Evolutionary conservation across 2,113 vertebrate genomes (phyloP), one percentile per base, ranked within the genome.

Genomic region (Carassius auratus): DNA sequence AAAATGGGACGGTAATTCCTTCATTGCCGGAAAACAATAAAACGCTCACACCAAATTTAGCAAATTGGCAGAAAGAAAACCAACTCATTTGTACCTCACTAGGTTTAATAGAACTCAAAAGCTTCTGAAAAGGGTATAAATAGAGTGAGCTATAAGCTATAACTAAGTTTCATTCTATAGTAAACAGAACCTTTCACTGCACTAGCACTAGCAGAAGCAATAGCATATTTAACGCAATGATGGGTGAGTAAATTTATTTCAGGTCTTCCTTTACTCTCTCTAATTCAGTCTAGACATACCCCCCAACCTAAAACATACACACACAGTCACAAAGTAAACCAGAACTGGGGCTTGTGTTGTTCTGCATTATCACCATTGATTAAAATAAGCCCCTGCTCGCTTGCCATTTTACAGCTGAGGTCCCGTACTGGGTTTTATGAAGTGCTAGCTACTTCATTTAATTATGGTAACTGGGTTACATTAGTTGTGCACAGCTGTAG

Each of bases 401-500:
- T n/a, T 61, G 7, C 38, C 52, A 71, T 81, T 38, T 55, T 66
- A 69, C 82, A 74, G 82, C 86, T 52, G 81, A 76, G 86, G 45
- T 38, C 19, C 59, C 4, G 61, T 76, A 64, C 45, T 77, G 64
- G 83, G 59, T 74, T 84, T 87, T 87, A 85, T 86, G 76, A 86
- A 77, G 84, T 86, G 84, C 33, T 45, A 50, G 84, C 69, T 71
- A 82, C 76, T 84, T 82, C 62, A 81, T 81, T 87, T 89, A 84
- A 89, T 87, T 86, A 84, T 21, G 52, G 84, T 84, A 87, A 86
- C 81, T 76, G 50, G 57, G 76, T 86, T 86, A 57, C 84, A 89
- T 87, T 88, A 84, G 81, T 33, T 62, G 61, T 73, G 86, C 71
- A 57, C 84, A 77, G 88, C 88, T 88, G 84, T 78, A 88, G 88